A percentile compares a stretch with the other conserved stretches of the same genome.
Evolutionary conservation across 1,140 invertebrate genomes (phyloP).

Genomic region (Geopemphigus sp.): DNA sequence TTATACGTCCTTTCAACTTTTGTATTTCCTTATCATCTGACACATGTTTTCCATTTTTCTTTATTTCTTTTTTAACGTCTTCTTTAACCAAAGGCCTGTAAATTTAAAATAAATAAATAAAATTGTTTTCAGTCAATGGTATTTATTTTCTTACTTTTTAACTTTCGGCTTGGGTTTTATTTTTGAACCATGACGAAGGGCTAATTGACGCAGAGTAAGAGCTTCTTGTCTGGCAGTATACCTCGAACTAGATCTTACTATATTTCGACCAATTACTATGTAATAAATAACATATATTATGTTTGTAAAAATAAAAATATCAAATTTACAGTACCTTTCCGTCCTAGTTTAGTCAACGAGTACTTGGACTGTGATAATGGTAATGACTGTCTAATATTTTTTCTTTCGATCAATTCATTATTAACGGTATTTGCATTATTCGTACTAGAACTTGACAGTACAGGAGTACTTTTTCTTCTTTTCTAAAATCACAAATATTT

Average conservation of each 20-base stretch:
- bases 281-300: not conserved
- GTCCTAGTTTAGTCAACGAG: constrained; percentile 16
- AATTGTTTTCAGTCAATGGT: not conserved
- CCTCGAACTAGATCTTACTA: constrained; percentile 35
- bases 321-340: constrained; percentile 9
- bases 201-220: constrained; percentile 29
- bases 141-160: constrained; percentile 24
- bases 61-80: constrained; percentile 53
- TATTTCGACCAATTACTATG: constrained; percentile 31
- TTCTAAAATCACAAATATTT: constrained; percentile 13
- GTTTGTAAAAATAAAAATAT: not conserved
- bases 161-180: constrained; percentile 1
- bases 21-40: constrained; percentile 55
- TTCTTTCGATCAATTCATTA: constrained; percentile 16
- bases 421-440: constrained; percentile 5
- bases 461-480: constrained; percentile 35
- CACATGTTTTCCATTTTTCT: constrained; percentile 56
- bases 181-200: constrained; percentile 35
- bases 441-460: not conserved
- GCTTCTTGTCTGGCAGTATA: constrained; percentile 39
- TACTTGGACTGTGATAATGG: not conserved
- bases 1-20: constrained; percentile 51
- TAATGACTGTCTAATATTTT: not conserved
- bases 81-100: constrained; percentile 46
- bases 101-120: not conserved